phyloP scores from a whole-genome alignment of 2,888 invertebrate genomes.

The Sphinx pinastri region DNA sequence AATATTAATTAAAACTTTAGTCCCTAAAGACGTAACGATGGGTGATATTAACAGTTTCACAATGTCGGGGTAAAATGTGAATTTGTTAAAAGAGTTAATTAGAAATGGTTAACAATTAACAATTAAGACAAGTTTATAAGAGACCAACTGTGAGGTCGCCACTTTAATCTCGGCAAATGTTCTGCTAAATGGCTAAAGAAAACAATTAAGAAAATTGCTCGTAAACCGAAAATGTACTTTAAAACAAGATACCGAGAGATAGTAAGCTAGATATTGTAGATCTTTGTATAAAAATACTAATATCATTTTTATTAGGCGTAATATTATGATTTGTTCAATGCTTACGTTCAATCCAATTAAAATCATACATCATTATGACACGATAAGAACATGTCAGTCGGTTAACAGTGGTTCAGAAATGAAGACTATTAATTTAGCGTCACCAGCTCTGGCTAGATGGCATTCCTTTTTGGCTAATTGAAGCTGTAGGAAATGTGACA shows the following conservation, averaged over 20 bases:
- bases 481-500: neutral
- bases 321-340: no score
- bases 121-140: slow-evolving; percentile 20
- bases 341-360: no score
- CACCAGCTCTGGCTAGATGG: no score
- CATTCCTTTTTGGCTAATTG: neutral
- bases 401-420: no score
- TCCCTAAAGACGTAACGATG: slow-evolving; percentile 15
- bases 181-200: slow-evolving; percentile 22
- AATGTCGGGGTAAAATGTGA: neutral
- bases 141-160: slow-evolving; percentile 17
- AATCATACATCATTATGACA: no score
- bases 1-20: slow-evolving; percentile 20
- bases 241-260: slow-evolving; percentile 26
- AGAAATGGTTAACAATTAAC: slow-evolving; percentile 13
- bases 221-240: slow-evolving; percentile 14
- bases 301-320: neutral
- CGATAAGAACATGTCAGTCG: no score
- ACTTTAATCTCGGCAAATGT: slow-evolving; percentile 17
- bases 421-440: neutral
- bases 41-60: slow-evolving; percentile 13
- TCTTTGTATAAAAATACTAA: neutral
- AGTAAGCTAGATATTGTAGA: neutral
- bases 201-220: slow-evolving; percentile 21
- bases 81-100: slow-evolving; percentile 21